Evolutionary conservation across 1,140 invertebrate genomes (phyloP).

Genomic region (Leguminivora glycinivorella): DNA sequence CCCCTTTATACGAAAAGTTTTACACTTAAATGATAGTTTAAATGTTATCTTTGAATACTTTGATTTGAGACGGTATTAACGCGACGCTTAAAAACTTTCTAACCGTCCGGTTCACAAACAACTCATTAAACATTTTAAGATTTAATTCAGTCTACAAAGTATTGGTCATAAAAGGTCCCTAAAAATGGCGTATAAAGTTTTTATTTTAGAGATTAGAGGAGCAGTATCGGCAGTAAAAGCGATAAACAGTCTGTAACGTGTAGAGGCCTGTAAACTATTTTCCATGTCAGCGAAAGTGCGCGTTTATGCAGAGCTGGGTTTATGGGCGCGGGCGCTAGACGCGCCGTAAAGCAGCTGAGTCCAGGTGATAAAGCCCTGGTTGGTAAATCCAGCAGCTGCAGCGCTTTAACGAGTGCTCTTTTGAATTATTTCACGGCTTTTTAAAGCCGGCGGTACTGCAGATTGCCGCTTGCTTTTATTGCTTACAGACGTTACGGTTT

Average conservation of each 20-base stretch:
- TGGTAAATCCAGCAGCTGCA: conserved; percentile 41
- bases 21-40: neutral
- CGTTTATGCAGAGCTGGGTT: conserved; percentile 45
- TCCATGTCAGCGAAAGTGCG: conserved; percentile 71
- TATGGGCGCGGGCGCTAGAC: conserved; percentile 38
- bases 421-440: conserved; percentile 69
- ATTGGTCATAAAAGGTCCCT: conserved; percentile 65
- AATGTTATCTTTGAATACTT: neutral
- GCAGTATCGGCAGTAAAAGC: conserved; percentile 65
- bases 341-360: conserved; percentile 47
- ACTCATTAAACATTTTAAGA: conserved; percentile 74
- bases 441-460: conserved; percentile 48
- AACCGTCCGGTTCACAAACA: conserved; percentile 57
- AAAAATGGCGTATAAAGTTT: conserved; percentile 72
- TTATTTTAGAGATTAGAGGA: conserved; percentile 71
- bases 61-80: conserved; percentile 30
- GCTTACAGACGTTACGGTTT: conserved; percentile 26
- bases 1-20: neutral
- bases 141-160: conserved; percentile 69
- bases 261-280: conserved; percentile 69
- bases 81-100: conserved; percentile 63
- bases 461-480: conserved; percentile 53
- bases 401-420: conserved; percentile 54
- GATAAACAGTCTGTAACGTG: conserved; percentile 63
- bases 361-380: conserved; percentile 50